A percentile compares a stretch with the other conserved stretches of the same genome.
phyloP scores from a whole-genome alignment of 2,797 vertebrate genomes.

The Spondyliosoma cantharus region DNA sequence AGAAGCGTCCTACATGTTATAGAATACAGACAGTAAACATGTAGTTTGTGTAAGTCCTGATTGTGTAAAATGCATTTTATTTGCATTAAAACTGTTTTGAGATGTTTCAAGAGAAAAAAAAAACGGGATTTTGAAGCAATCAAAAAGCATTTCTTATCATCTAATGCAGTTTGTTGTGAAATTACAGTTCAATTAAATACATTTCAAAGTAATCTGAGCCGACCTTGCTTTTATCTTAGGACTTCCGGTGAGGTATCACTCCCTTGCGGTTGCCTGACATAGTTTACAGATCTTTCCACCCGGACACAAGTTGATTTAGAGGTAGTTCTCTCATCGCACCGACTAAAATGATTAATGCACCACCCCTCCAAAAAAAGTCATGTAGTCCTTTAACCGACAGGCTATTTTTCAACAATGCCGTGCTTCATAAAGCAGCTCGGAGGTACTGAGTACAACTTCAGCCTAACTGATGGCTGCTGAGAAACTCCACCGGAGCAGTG shows the following conservation, averaged over 20 bases:
- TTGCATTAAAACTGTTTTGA: no score
- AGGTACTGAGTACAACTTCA: constrained; percentile 19
- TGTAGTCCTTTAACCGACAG: constrained; percentile 19
- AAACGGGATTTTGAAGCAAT: no score
- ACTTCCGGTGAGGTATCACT: not conserved
- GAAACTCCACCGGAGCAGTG: constrained; percentile 34
- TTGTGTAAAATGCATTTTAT: no score
- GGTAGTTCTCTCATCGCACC: not conserved
- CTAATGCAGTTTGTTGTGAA: no score
- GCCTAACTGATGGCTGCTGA: constrained; percentile 44
- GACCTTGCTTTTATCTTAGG: not conserved
- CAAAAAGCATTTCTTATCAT: no score
- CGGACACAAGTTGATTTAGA: not conserved
- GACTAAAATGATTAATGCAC: constrained; percentile 41
- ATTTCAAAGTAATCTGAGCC: no score
- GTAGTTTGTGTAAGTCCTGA: no score
- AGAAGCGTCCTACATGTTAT: no score
- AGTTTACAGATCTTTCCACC: constrained; percentile 3
- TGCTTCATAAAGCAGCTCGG: constrained; percentile 20
- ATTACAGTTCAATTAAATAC: no score
- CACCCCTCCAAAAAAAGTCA: constrained; percentile 43
- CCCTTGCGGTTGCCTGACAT: not conserved
- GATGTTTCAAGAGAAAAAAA: no score
- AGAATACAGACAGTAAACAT: no score
- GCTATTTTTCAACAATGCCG: constrained; percentile 35